A percentile compares a stretch with the other conserved stretches of the same genome.
phyloP scores from a whole-genome alignment of 2,113 vertebrate species.

The Sorex fumeus region DNA sequence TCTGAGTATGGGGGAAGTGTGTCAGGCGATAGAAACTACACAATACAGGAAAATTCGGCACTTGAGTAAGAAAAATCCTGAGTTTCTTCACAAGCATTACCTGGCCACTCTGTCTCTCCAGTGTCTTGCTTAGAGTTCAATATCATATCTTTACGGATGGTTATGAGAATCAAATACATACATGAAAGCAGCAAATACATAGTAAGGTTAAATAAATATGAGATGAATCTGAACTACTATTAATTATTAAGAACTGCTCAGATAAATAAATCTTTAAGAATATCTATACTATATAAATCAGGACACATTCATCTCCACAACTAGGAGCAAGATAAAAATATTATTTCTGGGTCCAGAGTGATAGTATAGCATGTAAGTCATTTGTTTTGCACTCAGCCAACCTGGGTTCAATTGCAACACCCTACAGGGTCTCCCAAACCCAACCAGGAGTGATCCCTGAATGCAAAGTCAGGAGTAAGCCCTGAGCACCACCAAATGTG shows the following conservation, averaged over 20 bases:
- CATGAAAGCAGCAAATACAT: not conserved
- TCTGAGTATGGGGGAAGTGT: not conserved
- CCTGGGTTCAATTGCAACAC: too few species aligned
- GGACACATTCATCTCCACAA: not conserved
- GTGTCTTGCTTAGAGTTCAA: conserved; percentile 25
- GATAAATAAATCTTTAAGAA: not conserved
- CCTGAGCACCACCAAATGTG: too few species aligned
- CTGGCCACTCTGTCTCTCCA: not conserved
- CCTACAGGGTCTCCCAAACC: too few species aligned
- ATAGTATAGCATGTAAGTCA: not conserved
- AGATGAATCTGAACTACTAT: not conserved
- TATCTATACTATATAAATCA: not conserved
- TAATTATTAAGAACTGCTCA: not conserved
- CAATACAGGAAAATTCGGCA: not conserved
- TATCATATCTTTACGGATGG: conserved; percentile 59
- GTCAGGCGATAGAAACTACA: not conserved
- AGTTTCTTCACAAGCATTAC: not conserved
- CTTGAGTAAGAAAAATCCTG: conserved; percentile 12
- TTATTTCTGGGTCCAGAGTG: not conserved
- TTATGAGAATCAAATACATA: not conserved
- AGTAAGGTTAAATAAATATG: not conserved
- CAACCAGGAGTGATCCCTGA: too few species aligned
- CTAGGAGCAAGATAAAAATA: not conserved
- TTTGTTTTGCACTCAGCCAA: too few species aligned
- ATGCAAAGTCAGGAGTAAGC: too few species aligned